Conservation (phyloP, 2,797 vertebrate genomes). For the Gymnoscopelus braueri region DNA sequence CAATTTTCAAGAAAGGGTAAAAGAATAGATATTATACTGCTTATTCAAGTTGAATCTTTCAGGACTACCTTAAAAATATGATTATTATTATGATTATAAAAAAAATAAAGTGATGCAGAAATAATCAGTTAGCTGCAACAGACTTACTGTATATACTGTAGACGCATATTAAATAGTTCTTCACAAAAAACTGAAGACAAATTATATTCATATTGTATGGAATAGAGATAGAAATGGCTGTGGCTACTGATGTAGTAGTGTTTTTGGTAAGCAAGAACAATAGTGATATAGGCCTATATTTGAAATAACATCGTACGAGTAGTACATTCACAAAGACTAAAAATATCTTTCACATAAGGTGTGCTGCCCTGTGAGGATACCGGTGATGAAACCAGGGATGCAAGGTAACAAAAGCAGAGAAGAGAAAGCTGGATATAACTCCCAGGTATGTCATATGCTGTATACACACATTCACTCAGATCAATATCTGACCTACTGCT, state of each 20-base stretch:
- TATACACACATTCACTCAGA: constrained; percentile 38
- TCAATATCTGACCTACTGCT: constrained; percentile 67
- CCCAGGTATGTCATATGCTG: constrained; percentile 27
- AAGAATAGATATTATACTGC: too few relatives aligned
- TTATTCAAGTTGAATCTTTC: too few relatives aligned
- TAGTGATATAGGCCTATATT: neutral
- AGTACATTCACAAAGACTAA: constrained; percentile 26
- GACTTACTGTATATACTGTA: too few relatives aligned
- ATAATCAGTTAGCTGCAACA: too few relatives aligned
- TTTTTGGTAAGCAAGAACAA: constrained; percentile 13
- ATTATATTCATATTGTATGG: too few relatives aligned
- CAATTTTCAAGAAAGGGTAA: too few relatives aligned
- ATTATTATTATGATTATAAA: too few relatives aligned
- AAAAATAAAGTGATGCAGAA: too few relatives aligned
- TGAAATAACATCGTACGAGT: neutral
- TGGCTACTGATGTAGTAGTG: neutral
- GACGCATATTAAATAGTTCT: too few relatives aligned
- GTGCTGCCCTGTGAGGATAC: constrained; percentile 42
- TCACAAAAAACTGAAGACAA: too few relatives aligned
- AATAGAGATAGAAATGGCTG: neutral
- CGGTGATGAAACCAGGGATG: constrained; percentile 47
- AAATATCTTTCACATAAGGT: constrained; percentile 28
- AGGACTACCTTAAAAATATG: too few relatives aligned
- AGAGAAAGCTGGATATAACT: constrained; percentile 51
- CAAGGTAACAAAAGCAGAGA: constrained; percentile 38